Percentiles rank a stretch among this genome's conserved stretches.
Conservation (phyloP, 2,113 vertebrate genomes). For the Odocoileus hemionus region DNA sequence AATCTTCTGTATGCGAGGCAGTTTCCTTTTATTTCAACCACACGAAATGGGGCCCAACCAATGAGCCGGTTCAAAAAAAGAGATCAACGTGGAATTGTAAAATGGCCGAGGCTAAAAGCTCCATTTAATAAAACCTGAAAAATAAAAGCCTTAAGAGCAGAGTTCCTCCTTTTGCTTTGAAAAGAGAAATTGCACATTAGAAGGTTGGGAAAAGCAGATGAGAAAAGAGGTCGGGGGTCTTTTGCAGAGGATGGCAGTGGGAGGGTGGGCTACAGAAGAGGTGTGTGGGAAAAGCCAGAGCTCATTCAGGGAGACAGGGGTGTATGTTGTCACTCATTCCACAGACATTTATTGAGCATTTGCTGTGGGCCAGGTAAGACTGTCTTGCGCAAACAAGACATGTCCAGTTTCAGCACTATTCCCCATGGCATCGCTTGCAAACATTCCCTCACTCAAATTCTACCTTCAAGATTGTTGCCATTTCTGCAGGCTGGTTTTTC, state of each 20-base stretch:
- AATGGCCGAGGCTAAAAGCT: conserved; percentile 48
- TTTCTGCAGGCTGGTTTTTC: not conserved
- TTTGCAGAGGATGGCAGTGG: not conserved
- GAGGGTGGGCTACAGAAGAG: not conserved
- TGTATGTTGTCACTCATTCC: not conserved
- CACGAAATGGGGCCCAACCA: conserved; percentile 16
- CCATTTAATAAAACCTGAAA: conserved; percentile 51
- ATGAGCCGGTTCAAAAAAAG: conserved; percentile 16
- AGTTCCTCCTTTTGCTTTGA: not conserved
- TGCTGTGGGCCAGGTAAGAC: not conserved
- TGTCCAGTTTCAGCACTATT: not conserved
- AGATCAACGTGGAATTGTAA: conserved; percentile 30
- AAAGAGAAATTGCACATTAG: not conserved
- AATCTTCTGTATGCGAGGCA: conserved; percentile 50
- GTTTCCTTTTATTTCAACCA: conserved; percentile 58
- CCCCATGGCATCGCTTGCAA: not conserved
- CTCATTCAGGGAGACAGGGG: not conserved
- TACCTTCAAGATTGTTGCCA: not conserved
- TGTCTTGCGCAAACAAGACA: not conserved
- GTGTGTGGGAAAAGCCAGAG: not conserved
- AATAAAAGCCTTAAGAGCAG: conserved; percentile 4
- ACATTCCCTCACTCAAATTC: not conserved
- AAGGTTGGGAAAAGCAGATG: not conserved
- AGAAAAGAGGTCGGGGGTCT: not conserved
- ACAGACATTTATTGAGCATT: not conserved